These are phyloP conservation scores for Cochlearius cochlearius DNA, from an alignment of 2,113 vertebrate species.

Conservation along the genomic window DNA sequence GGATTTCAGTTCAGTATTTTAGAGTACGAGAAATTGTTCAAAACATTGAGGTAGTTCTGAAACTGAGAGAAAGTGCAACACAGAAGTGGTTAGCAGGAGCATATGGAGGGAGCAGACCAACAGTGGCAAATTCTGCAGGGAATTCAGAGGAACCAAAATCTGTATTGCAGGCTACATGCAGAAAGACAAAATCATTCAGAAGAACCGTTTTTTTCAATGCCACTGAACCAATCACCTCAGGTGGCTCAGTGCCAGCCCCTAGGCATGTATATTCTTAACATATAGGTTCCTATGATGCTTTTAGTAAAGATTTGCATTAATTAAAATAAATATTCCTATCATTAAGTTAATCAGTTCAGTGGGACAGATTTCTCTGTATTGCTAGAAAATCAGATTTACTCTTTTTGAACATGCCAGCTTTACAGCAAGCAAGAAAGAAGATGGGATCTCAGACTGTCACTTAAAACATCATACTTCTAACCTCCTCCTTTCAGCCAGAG, in stretches of 20 bases:
- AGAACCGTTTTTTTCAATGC: neutral
- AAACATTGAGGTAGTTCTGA: neutral
- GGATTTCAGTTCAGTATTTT: neutral
- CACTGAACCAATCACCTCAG: neutral
- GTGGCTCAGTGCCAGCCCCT: neutral
- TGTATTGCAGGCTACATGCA: neutral
- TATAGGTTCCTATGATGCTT: neutral
- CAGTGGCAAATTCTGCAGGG: constrained; percentile 13
- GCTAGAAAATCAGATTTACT: neutral
- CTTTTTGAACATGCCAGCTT: neutral
- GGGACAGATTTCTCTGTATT: neutral
- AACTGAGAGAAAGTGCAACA: neutral
- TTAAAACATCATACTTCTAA: constrained; percentile 9
- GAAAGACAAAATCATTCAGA: neutral
- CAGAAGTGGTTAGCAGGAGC: constrained; percentile 4
- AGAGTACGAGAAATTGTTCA: neutral
- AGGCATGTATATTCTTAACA: neutral
- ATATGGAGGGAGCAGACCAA: constrained; percentile 16
- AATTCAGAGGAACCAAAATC: neutral
- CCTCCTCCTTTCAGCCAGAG: neutral
- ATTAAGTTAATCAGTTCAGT: neutral
- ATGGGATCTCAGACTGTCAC: neutral
- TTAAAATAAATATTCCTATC: neutral
- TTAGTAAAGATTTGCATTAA: neutral
- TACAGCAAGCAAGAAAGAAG: neutral